Conservation (phyloP, 2,888 invertebrate species). For the Antitype chi region DNA sequence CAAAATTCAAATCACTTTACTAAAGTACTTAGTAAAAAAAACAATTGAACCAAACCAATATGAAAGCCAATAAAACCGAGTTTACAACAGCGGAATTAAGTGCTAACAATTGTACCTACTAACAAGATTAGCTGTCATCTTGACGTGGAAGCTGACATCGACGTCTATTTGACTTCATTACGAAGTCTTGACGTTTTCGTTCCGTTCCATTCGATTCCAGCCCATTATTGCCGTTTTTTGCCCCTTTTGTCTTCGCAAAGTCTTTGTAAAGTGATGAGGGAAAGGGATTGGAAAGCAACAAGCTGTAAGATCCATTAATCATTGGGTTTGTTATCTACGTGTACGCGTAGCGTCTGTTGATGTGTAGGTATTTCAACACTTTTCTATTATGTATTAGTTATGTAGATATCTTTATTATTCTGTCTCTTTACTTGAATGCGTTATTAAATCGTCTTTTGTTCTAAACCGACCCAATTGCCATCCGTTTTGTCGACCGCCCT, state of each 20-base stretch:
- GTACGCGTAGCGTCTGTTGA: background rate
- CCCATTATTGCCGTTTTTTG: conserved; percentile 46
- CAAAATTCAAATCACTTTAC: background rate
- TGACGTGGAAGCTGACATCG: conserved; percentile 33
- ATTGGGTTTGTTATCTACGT: conserved; percentile 32
- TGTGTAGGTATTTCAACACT: background rate
- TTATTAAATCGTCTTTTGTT: conserved; percentile 1
- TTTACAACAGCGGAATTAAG: conserved; percentile 35
- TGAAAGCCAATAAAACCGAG: conserved; percentile 15
- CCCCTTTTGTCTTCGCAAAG: conserved; percentile 34
- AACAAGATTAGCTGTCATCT: conserved; percentile 55
- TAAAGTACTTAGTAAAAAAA: background rate
- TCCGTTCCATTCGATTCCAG: conserved; percentile 38
- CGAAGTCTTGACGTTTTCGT: conserved; percentile 32
- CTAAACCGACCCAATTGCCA: background rate
- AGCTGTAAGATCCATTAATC: conserved; percentile 48
- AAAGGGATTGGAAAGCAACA: conserved; percentile 43
- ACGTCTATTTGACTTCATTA: conserved; percentile 62
- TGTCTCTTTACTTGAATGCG: background rate
- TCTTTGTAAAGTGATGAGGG: conserved; percentile 46
- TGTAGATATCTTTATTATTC: background rate
- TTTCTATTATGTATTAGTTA: background rate
- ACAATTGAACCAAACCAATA: conserved; percentile 12
- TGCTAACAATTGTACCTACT: conserved; percentile 46
- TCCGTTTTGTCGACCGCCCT: background rate